These are phyloP conservation scores for Geotrupes spiniger DNA, from an alignment of 2,888 invertebrate species.

Conservation along the genomic window DNA sequence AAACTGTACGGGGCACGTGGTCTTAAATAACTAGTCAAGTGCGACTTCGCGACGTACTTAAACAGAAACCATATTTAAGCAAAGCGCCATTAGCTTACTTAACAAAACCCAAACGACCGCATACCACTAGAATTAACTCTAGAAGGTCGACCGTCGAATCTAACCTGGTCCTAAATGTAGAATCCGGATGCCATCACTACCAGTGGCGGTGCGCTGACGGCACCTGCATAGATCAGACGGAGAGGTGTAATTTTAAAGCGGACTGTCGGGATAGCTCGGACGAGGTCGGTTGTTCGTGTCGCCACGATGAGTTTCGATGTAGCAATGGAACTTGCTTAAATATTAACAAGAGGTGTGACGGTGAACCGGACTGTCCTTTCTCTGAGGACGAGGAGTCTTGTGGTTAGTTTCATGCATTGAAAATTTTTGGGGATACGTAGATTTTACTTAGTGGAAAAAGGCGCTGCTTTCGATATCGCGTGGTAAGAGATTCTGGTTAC, in stretches of 20 bases:
- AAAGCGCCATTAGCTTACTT: no score
- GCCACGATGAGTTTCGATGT: slow-evolving; percentile 58
- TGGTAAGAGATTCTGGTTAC: no score
- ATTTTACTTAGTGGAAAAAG: no score
- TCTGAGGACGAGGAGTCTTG: slow-evolving; percentile 59
- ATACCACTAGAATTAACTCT: neutral
- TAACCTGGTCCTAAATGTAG: slow-evolving; percentile 6
- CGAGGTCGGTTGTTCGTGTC: slow-evolving; percentile 69
- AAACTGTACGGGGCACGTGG: slow-evolving; percentile 13
- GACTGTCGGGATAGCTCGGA: slow-evolving; percentile 82
- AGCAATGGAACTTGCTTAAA: slow-evolving; percentile 55
- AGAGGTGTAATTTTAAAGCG: slow-evolving; percentile 55
- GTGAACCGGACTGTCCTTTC: slow-evolving; percentile 53
- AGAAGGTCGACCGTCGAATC: neutral
- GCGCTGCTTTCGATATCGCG: no score
- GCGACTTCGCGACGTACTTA: no score
- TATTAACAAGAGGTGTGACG: slow-evolving; percentile 53
- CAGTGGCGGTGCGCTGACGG: slow-evolving; percentile 58
- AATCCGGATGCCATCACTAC: slow-evolving; percentile 46
- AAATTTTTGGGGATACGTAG: no score
- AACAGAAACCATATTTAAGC: no score
- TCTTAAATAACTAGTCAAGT: no score
- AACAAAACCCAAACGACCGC: neutral
- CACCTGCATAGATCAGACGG: slow-evolving; percentile 51
- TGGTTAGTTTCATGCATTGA: slow-evolving; percentile 43